Conservation (phyloP, 2,888 invertebrate genomes). For the Chaetogeoica ovagalla region DNA sequence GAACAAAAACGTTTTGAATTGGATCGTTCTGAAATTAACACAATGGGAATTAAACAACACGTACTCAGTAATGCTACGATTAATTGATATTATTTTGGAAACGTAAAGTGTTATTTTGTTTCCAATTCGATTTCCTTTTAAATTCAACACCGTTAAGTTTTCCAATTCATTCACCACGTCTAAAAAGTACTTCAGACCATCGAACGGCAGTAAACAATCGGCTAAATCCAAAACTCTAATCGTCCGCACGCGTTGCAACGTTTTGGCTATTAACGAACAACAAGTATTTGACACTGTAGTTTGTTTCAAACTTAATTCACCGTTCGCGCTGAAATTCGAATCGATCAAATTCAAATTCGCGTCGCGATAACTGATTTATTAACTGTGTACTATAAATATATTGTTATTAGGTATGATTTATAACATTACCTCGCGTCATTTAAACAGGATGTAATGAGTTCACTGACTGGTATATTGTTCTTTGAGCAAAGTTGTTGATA, state of each 20-base stretch:
- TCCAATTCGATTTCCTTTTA: conserved; percentile 42
- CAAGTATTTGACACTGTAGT: conserved; percentile 8
- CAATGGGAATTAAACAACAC: not conserved
- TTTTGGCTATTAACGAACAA: conserved; percentile 5
- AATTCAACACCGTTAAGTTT: conserved; percentile 13
- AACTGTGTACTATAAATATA: too few relatives aligned
- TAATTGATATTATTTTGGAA: conserved; percentile 24
- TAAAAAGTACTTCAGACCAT: conserved; percentile 9
- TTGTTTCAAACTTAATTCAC: conserved; percentile 22
- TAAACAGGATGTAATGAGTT: conserved; percentile 17
- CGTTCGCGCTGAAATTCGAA: not conserved
- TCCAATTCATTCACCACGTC: conserved; percentile 7
- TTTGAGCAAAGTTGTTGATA: conserved; percentile 13
- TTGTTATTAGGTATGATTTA: not conserved
- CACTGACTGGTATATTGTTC: not conserved
- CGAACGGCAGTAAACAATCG: conserved; percentile 20
- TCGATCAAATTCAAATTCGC: not conserved
- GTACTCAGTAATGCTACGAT: conserved; percentile 33
- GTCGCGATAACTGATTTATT: not conserved
- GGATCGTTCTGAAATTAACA: too few relatives aligned
- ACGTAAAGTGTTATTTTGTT: not conserved
- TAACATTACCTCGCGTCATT: conserved; percentile 2
- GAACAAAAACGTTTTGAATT: not conserved
- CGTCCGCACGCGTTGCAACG: conserved; percentile 4
- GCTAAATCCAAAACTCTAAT: conserved; percentile 17